These are phyloP conservation scores for Serranus cabrilla DNA, from an alignment of 2,797 vertebrate species.

Conservation along the genomic window DNA sequence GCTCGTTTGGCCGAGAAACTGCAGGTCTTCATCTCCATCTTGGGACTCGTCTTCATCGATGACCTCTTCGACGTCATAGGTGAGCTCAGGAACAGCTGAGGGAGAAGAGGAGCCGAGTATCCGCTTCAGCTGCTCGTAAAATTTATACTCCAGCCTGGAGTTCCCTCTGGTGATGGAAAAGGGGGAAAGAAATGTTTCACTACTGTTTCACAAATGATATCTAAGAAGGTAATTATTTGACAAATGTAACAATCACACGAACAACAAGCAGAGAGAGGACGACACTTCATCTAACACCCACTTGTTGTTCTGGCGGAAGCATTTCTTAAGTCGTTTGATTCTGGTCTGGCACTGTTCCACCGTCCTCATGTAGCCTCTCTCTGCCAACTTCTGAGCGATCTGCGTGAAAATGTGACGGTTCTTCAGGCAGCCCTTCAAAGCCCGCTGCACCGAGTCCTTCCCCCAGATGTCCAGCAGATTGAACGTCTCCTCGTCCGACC, in stretches of 20 bases:
- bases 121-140: constrained; percentile 75
- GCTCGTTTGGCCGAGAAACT: constrained; percentile 67
- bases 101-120: constrained; percentile 64
- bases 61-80: constrained; percentile 69
- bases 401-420: constrained; percentile 84
- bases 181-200: background rate
- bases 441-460: constrained; percentile 79
- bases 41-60: constrained; percentile 70
- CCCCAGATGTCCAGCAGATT: constrained; percentile 84
- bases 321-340: constrained; percentile 84
- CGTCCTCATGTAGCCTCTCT: constrained; percentile 79
- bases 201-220: background rate
- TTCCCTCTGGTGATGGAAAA: constrained; percentile 53
- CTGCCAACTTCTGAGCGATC: constrained; percentile 81
- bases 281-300: constrained; percentile 22
- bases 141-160: constrained; percentile 77
- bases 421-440: constrained; percentile 81
- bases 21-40: constrained; percentile 72
- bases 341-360: constrained; percentile 85
- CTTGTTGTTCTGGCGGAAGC: constrained; percentile 78
- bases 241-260: background rate
- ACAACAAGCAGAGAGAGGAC: background rate
- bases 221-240: background rate
- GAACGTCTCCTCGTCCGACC: constrained; percentile 85
- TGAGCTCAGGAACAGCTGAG: constrained; percentile 64